Conservation (phyloP, 1,140 invertebrate species). For the Ostrea denselamellosa region DNA sequence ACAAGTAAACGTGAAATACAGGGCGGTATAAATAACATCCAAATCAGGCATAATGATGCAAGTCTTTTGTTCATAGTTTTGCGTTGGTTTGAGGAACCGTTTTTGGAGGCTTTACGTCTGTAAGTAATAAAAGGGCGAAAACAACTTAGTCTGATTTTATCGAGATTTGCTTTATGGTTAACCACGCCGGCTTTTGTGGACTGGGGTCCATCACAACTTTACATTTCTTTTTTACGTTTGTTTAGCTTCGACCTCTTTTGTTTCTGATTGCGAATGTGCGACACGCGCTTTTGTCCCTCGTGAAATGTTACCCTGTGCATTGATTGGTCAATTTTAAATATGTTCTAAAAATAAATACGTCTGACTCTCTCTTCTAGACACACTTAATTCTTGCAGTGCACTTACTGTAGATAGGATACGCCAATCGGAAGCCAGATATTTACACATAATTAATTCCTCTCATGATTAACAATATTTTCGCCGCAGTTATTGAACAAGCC, state of each 20-base stretch:
- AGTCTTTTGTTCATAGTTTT: background rate
- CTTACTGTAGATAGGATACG: background rate
- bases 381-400: background rate
- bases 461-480: conserved; percentile 3
- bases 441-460: conserved; percentile 12
- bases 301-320: background rate
- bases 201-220: background rate
- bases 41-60: background rate
- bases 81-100: background rate
- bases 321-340: conserved; percentile 25
- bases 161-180: background rate
- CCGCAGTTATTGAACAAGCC: background rate
- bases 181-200: background rate
- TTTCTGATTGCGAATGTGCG: background rate
- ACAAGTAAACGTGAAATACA: background rate
- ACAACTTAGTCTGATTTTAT: background rate
- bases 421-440: conserved; percentile 24
- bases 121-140: conserved; percentile 18
- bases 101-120: background rate
- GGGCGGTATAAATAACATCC: background rate
- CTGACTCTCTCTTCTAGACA: background rate
- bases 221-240: background rate
- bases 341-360: background rate
- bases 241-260: background rate
- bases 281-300: background rate